phyloP scores from a whole-genome alignment of 2,113 vertebrate genomes.

The Vombatus ursinus region DNA sequence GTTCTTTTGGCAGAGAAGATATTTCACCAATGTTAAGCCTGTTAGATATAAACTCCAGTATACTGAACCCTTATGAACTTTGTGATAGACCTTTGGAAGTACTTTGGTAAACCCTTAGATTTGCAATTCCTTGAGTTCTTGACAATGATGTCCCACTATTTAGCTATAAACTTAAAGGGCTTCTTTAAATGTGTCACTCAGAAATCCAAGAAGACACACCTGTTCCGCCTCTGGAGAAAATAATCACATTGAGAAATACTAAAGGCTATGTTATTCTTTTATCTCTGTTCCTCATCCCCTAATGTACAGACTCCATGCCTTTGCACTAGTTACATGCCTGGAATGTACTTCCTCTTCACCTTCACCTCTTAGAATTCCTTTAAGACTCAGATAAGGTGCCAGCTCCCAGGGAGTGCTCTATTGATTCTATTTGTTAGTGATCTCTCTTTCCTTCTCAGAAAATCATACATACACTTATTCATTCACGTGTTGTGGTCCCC shows the following conservation, averaged over 20 bases:
- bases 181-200: background rate
- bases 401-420: background rate
- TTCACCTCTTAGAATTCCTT: background rate
- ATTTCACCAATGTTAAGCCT: constrained; percentile 6
- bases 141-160: background rate
- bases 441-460: background rate
- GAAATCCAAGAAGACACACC: background rate
- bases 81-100: constrained; percentile 8
- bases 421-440: too few species aligned
- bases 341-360: background rate
- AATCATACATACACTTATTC: background rate
- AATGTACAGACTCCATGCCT: background rate
- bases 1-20: background rate
- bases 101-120: constrained; percentile 19
- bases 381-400: background rate
- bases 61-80: background rate
- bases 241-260: background rate
- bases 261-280: background rate
- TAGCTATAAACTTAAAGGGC: background rate
- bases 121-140: background rate
- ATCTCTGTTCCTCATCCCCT: background rate
- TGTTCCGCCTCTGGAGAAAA: background rate
- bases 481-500: background rate
- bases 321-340: background rate
- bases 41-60: constrained; percentile 22